Evolutionary conservation across 2,113 vertebrate genomes (phyloP).

Genomic region (Aphyosemion australe): DNA sequence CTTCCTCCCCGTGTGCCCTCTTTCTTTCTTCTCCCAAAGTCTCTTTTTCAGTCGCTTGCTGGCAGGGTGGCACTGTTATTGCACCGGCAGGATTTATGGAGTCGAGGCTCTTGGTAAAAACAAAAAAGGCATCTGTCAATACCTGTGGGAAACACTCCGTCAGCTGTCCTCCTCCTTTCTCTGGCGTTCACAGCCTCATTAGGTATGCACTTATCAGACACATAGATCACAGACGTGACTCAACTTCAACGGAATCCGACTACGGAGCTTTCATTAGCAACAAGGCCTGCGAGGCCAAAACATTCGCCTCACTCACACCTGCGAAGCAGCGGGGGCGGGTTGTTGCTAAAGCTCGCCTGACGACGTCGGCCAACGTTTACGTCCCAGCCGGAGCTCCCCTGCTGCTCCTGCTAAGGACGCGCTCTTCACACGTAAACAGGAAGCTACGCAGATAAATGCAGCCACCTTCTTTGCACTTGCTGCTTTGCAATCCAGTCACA

Average conservation of each 20-base stretch:
- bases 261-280: slow-evolving; percentile 95
- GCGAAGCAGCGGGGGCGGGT: slow-evolving; percentile 43
- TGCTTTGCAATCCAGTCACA: slow-evolving; percentile 29
- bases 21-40: slow-evolving; percentile 49
- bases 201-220: slow-evolving; percentile 98
- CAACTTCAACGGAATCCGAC: slow-evolving; percentile 94
- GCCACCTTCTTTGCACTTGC: slow-evolving; percentile 36
- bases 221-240: slow-evolving; percentile 99
- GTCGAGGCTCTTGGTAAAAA: slow-evolving; percentile 95
- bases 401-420: slow-evolving; percentile 34
- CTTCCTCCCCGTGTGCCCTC: slow-evolving; percentile 66
- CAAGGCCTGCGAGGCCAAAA: slow-evolving; percentile 72
- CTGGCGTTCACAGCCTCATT: slow-evolving; percentile 94
- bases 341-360: slow-evolving; percentile 33
- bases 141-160: slow-evolving; percentile 93
- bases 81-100: slow-evolving; percentile 94
- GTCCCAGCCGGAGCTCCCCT: slow-evolving; percentile 22
- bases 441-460: slow-evolving; percentile 67
- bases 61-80: slow-evolving; percentile 94
- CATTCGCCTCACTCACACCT: slow-evolving; percentile 59
- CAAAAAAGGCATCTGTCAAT: slow-evolving; percentile 95
- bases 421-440: slow-evolving; percentile 58
- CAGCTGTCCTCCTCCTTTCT: slow-evolving; percentile 51
- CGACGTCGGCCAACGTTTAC: slow-evolving; percentile 40
- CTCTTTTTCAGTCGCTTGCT: slow-evolving; percentile 87